Evolutionary conservation across 2,888 invertebrate genomes (phyloP).

Genomic region (Ophion ventricosus): DNA sequence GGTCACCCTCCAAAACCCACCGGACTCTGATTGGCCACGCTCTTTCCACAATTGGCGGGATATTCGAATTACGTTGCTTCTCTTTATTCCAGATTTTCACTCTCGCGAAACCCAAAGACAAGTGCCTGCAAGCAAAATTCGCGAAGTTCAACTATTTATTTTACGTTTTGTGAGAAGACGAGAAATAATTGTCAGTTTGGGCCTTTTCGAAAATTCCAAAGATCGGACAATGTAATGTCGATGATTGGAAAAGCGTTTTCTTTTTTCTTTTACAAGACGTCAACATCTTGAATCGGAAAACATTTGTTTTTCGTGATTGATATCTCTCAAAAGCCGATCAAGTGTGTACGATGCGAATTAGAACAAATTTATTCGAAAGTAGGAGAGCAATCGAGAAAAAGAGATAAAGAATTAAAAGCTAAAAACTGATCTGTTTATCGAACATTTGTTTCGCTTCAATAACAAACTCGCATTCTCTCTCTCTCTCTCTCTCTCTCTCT

Average conservation of each 20-base stretch:
- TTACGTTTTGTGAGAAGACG: neutral
- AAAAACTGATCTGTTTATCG: neutral
- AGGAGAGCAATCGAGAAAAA: neutral
- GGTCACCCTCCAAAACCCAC: slow-evolving; percentile 30
- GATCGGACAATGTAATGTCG: neutral
- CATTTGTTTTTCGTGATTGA: neutral
- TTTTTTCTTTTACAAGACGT: too few relatives aligned
- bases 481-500: too few relatives aligned
- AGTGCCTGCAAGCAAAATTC: neutral
- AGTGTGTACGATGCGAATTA: neutral
- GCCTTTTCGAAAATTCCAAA: neutral
- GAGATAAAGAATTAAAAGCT: neutral
- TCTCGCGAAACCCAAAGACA: neutral
- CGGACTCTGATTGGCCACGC: slow-evolving; percentile 9
- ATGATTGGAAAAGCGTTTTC: too few relatives aligned
- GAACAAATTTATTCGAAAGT: neutral
- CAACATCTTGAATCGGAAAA: too few relatives aligned
- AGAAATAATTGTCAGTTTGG: neutral
- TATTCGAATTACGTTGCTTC: slow-evolving; percentile 3
- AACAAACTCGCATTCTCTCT: neutral
- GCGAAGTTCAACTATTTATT: neutral
- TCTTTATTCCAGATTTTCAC: neutral
- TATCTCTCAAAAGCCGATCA: neutral
- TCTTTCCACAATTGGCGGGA: slow-evolving; percentile 22
- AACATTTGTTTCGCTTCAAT: slow-evolving; percentile 9